phyloP scores from a whole-genome alignment of 1,140 invertebrate species.

The Zaprionus gabonicus region DNA sequence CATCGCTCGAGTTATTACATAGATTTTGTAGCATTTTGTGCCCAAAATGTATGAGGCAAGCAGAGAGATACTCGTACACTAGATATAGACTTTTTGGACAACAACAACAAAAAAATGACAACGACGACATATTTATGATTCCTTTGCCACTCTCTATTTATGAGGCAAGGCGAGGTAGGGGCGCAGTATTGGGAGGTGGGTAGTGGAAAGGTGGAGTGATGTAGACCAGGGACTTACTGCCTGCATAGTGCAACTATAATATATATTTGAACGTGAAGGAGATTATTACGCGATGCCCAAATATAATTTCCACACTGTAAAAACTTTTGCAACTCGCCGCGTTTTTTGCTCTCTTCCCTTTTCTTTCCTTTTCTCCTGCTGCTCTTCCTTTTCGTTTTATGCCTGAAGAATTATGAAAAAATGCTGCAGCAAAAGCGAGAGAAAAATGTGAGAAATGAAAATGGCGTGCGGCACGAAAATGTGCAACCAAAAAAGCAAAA shows the following conservation, averaged over 20 bases:
- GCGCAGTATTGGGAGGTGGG: neutral
- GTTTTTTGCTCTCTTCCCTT: neutral
- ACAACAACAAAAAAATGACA: neutral
- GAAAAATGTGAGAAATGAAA: conserved; percentile 57
- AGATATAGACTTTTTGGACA: conserved; percentile 64
- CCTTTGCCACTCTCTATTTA: conserved; percentile 54
- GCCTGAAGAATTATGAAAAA: conserved; percentile 83
- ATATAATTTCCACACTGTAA: conserved; percentile 75
- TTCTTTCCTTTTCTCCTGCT: neutral
- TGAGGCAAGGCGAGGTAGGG: conserved; percentile 36
- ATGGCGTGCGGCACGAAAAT: conserved; percentile 81
- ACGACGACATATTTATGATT: conserved; percentile 79
- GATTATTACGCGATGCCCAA: conserved; percentile 77
- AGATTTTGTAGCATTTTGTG: conserved; percentile 81
- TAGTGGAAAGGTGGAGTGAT: neutral
- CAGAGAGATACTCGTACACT: conserved; percentile 8
- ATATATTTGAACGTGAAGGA: conserved; percentile 62
- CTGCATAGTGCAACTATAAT: conserved; percentile 77
- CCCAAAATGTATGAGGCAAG: conserved; percentile 65
- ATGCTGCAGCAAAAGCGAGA: conserved; percentile 64
- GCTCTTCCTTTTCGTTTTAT: neutral
- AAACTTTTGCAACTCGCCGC: conserved; percentile 47
- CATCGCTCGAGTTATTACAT: conserved; percentile 67
- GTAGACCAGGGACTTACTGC: neutral
- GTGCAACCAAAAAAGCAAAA: conserved; percentile 49